Evolutionary conservation across 2,113 vertebrate species (phyloP), one percentile per base, ranked within the genome.

Genomic region (Scomber japonicus): DNA sequence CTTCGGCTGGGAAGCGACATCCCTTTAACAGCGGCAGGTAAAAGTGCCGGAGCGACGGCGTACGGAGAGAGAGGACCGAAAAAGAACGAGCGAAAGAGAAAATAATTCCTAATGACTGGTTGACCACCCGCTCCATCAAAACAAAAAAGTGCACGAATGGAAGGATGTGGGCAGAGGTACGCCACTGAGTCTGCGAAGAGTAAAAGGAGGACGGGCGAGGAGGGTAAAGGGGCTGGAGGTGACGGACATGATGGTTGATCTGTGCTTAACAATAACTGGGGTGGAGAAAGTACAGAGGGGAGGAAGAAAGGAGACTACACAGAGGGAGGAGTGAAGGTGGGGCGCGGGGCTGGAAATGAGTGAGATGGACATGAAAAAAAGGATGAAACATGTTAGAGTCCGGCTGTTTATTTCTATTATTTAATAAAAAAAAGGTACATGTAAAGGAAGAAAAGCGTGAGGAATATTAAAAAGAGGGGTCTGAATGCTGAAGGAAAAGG

Each of bases 101-200:
- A 71, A 81, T n/a, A 78, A 83, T 79, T 85, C 86, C 86, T 92
- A 88, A 90, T 91, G 88, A 88, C 75, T 60, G 31, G 53, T 64
- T 9, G 35, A 80, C 65, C 71, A 40, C 83, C 77, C 0, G 21
- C 62, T 80, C 77, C n/a, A 10, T 55, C n/a, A 63, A 78, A 86
- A 90, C 66, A 66, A 85, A 63, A 87, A 77, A 78, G 79, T 53
- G 60, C 75, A 68, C n/a, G 73, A 81, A 79, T 80, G 79, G 74
- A 64, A 83, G 74, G 71, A 75, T 81, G 88, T 74, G 75, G 83
- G 83, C 67, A 65, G 77, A 81, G 78, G 72, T 72, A 65, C 14
- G 54, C 72, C 82, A 45, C 72, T 80, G 86, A 64, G 71, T 68
- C 55, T 62, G 55, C 17, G 1, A 70, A 76, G 31, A 69, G 49